These are phyloP conservation scores for Cynopterus sphinx DNA, from an alignment of 2,797 vertebrate genomes.

Conservation along the genomic window DNA sequence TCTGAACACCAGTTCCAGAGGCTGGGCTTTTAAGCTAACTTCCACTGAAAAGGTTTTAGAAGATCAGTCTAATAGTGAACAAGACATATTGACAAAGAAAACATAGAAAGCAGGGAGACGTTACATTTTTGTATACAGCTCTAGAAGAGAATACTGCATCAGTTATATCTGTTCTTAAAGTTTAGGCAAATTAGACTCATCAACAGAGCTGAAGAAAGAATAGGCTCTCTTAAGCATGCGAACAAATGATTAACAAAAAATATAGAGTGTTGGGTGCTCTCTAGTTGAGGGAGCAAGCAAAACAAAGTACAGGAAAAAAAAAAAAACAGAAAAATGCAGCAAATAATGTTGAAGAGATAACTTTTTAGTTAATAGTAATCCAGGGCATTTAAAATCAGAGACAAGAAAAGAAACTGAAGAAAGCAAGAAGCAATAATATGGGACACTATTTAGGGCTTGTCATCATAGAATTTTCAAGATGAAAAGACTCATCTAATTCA, in stretches of 20 bases:
- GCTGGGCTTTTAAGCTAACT: background rate
- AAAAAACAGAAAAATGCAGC: background rate
- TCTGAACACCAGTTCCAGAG: background rate
- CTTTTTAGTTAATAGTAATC: background rate
- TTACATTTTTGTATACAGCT: background rate
- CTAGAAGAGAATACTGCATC: background rate
- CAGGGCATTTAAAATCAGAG: background rate
- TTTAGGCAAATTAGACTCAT: background rate
- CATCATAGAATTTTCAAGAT: background rate
- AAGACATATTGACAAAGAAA: background rate
- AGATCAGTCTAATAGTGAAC: background rate
- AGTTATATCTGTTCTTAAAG: background rate
- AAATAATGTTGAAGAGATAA: constrained; percentile 19
- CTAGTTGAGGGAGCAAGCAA: background rate
- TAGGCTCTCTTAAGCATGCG: background rate
- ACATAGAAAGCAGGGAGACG: background rate
- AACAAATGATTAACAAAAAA: background rate
- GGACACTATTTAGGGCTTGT: background rate
- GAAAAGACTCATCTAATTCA: background rate
- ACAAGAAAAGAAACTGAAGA: background rate
- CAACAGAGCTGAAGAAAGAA: background rate
- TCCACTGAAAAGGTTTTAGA: background rate
- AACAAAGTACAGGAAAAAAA: background rate
- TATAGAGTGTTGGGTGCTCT: background rate
- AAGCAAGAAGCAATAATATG: background rate